Evolutionary conservation across 2,888 invertebrate species (phyloP).

Genomic region (Diaprepes abbreviatus): DNA sequence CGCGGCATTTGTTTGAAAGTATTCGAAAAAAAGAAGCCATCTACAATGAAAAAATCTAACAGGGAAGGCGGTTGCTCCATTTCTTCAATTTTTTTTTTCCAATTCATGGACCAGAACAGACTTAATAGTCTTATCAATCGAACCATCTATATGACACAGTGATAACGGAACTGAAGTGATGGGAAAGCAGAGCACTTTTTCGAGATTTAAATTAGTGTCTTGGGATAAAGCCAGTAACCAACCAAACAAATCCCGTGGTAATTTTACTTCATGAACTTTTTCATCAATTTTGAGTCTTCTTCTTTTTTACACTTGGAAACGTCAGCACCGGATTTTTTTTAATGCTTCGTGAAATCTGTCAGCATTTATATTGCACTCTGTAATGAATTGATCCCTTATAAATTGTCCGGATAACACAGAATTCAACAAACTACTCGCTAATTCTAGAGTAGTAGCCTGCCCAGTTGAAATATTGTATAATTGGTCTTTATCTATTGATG

Average conservation of each 20-base stretch:
- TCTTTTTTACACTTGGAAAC: constrained; percentile 34
- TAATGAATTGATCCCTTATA: constrained; percentile 40
- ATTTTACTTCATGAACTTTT: constrained; percentile 47
- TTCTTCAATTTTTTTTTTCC: constrained; percentile 49
- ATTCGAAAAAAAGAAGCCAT: constrained; percentile 50
- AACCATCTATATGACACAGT: constrained; percentile 55
- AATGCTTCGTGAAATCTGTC: constrained; percentile 42
- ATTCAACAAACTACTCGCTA: neutral
- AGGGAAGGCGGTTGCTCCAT: constrained; percentile 13
- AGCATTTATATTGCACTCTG: constrained; percentile 39
- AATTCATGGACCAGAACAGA: constrained; percentile 51
- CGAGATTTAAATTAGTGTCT: constrained; percentile 39
- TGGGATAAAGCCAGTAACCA: constrained; percentile 46
- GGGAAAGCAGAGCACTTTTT: constrained; percentile 44
- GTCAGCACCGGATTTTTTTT: constrained; percentile 44
- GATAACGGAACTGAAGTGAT: constrained; percentile 48
- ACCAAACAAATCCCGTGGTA: constrained; percentile 47
- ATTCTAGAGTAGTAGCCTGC: neutral
- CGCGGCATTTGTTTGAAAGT: constrained; percentile 43
- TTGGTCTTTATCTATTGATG: neutral
- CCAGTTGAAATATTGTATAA: neutral
- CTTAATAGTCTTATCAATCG: constrained; percentile 53
- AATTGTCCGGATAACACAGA: constrained; percentile 3
- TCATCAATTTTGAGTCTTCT: constrained; percentile 37
- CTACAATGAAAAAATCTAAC: constrained; percentile 49